Evolutionary conservation across 2,888 invertebrate genomes (phyloP), one percentile per base, ranked within the genome.

Genomic region (Leistus spinibarbis): DNA sequence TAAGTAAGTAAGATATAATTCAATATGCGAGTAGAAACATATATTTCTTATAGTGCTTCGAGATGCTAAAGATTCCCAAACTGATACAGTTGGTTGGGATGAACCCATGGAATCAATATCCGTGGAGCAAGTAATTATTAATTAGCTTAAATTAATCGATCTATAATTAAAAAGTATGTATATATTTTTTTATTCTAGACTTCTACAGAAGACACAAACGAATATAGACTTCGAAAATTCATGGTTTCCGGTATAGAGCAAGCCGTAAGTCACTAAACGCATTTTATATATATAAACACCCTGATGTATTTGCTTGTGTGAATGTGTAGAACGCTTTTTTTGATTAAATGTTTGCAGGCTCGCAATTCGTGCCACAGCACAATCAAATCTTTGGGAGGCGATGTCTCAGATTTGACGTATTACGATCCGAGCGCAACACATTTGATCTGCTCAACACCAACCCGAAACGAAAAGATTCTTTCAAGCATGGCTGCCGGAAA

Each of bases 401-500:
- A 84, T 16, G 88, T 93, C 9, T 88, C 90, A 9, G 88, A 89
- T 7, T 86, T 88, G 0, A 75, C 69, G 3, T 80, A 79, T 78
- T 93, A 89, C 81, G 92, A 95, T 82, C 85, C 88, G 0, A 84
- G 85, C 0, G 89, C 91, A 67, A 94, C 95, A 0, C 97, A 97
- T 83, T 85, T 97, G 20, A 86, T 97, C 27, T 93, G 94, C 79
- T 88, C 91, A 62, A 91, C 90, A 81, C 91, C 92, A 0, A 88
- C 89, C 7, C 90, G 96, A 76, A 96, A 95, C 82, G 97, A 97
- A 87, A 97, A 97, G 86, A 90, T 94, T 86, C 86, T 98, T 23
- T 92, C 93, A 0, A 92, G 93, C 76, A 91, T 98, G 76, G 96
- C 97, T 0, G 89, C 94, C 0, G 97, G 98, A 17, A 92, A 94